A percentile compares a stretch with the other conserved stretches of the same genome.
Evolutionary conservation across 2,888 invertebrate genomes (phyloP).

Genomic region (Elmis aenea): DNA sequence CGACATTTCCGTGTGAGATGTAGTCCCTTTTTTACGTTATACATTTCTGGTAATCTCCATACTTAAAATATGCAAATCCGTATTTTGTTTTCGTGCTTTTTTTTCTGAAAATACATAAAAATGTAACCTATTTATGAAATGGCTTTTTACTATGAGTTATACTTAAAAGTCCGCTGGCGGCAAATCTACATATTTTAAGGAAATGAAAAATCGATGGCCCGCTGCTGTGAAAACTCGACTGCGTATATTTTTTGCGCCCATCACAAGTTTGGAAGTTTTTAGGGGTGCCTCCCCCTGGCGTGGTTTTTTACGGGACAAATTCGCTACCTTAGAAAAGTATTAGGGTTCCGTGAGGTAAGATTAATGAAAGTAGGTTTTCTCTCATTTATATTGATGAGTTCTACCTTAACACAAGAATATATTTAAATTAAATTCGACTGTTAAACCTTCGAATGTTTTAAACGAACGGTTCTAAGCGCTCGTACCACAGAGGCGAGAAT

Average conservation of each 20-base stretch:
- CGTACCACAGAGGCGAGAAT: constrained; percentile 23
- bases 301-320: constrained; percentile 16
- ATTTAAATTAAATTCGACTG: constrained; percentile 28
- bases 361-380: constrained; percentile 26
- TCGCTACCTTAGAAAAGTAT: constrained; percentile 12
- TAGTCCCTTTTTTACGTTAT: constrained; percentile 31
- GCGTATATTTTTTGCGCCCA: constrained; percentile 20
- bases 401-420: constrained; percentile 24
- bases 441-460: constrained; percentile 12
- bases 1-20: constrained; percentile 22
- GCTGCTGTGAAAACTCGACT: constrained; percentile 16
- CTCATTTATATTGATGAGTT: constrained; percentile 24
- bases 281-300: constrained; percentile 13
- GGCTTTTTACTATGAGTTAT: constrained; percentile 24
- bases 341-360: constrained; percentile 19
- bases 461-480: constrained; percentile 7
- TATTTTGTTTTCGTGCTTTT: constrained; percentile 30
- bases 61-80: constrained; percentile 36
- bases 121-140: constrained; percentile 23
- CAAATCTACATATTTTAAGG: constrained; percentile 26
- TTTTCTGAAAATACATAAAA: constrained; percentile 22
- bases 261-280: constrained; percentile 17
- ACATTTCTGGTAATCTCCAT: constrained; percentile 33
- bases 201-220: constrained; percentile 24
- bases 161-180: constrained; percentile 23